Conservation (phyloP, 92 coral and sea anemone species). For the Hydrozoanthus gracilis region DNA sequence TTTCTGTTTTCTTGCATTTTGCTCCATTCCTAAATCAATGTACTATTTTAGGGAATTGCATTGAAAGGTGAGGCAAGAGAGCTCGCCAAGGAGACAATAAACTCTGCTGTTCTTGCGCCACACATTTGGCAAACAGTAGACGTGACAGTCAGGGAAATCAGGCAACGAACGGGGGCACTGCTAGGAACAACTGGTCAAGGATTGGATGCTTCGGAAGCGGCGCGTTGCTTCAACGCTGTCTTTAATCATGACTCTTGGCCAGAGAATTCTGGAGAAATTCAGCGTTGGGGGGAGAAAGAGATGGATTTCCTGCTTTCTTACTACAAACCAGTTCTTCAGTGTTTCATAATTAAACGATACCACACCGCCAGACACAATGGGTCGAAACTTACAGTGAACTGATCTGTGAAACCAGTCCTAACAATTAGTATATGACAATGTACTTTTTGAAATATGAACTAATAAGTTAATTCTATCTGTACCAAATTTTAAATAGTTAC, state of each 20-base stretch:
- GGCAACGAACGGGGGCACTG: conserved; percentile 10
- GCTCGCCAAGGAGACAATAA: conserved; percentile 40
- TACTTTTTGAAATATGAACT: too few species aligned
- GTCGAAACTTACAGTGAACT: too few species aligned
- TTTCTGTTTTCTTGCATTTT: too few species aligned
- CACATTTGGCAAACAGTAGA: conserved; percentile 41
- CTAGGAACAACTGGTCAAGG: conserved; percentile 47
- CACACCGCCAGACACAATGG: too few species aligned
- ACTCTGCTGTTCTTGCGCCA: conserved; percentile 21
- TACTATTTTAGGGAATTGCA: conserved; percentile 37
- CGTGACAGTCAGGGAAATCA: conserved; percentile 23
- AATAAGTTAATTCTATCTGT: too few species aligned
- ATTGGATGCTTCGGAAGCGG: conserved; percentile 34
- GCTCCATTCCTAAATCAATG: too few species aligned
- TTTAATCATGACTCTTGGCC: conserved; percentile 53
- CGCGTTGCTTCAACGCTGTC: conserved; percentile 28
- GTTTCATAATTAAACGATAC: too few species aligned
- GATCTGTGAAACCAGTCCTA: too few species aligned
- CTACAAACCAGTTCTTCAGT: too few species aligned
- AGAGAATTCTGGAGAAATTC: conserved; percentile 31
- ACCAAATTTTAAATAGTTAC: too few species aligned
- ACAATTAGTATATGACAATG: too few species aligned
- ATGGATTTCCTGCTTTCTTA: too few species aligned
- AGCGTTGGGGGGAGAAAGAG: conserved; percentile 28
- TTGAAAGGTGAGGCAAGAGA: conserved; percentile 39